phyloP scores from a whole-genome alignment of 2,888 invertebrate genomes.

The Sthenelais limicola region DNA sequence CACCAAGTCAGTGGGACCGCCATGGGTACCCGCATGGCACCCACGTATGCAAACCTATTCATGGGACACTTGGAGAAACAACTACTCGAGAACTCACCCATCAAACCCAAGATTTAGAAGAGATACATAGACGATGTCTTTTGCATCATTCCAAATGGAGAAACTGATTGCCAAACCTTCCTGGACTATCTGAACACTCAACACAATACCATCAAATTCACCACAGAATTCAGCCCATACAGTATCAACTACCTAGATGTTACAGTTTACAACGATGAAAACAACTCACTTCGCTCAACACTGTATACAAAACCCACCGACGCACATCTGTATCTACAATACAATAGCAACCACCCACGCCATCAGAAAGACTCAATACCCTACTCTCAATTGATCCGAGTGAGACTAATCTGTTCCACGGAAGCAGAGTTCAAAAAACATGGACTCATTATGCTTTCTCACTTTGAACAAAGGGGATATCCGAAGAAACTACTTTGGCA shows the following conservation, averaged over 20 bases:
- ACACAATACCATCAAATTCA: constrained; percentile 7
- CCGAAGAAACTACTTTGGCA: constrained; percentile 1
- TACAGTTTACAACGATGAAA: neutral
- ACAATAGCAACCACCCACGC: neutral
- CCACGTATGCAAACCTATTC: constrained; percentile 8
- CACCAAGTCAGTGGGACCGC: neutral
- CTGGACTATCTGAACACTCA: neutral
- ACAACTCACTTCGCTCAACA: neutral
- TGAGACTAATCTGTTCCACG: neutral
- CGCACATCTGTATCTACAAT: constrained; percentile 15
- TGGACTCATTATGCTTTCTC: neutral
- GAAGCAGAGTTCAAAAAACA: neutral
- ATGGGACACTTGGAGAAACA: neutral
- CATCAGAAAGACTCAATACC: neutral
- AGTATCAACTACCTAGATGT: constrained; percentile 5
- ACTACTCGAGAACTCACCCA: neutral
- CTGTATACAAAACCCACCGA: constrained; percentile 4
- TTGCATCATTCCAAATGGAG: neutral
- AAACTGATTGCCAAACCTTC: neutral
- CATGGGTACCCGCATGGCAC: constrained; percentile 16
- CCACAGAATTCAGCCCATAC: neutral
- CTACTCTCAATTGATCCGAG: neutral
- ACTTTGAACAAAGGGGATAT: neutral
- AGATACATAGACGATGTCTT: constrained; percentile 16
- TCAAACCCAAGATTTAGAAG: constrained; percentile 1